phyloP scores from a whole-genome alignment of 2,888 invertebrate species.

The Pyrrhosoma nymphula region DNA sequence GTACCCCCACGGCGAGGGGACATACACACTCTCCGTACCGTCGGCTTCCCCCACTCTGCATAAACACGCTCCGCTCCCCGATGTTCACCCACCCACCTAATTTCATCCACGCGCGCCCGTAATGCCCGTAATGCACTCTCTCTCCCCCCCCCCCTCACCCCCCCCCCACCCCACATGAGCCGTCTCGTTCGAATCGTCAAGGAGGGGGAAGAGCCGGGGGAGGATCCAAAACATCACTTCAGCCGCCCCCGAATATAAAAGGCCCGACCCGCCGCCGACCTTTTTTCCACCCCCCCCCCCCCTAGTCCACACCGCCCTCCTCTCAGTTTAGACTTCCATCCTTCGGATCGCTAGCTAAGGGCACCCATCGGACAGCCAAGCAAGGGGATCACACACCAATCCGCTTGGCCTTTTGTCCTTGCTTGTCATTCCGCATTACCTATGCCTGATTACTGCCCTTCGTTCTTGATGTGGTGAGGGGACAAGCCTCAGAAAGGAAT shows the following conservation, averaged over 20 bases:
- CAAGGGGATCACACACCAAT: not conserved
- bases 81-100: conserved; percentile 15
- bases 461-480: too few species aligned
- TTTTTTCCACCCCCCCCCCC: not conserved
- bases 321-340: too few species aligned
- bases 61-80: not conserved
- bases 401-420: not conserved
- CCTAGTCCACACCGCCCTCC: not conserved
- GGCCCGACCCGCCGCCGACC: not conserved
- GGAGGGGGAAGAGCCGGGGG: not conserved
- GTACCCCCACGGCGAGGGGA: not conserved
- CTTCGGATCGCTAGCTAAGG: not conserved
- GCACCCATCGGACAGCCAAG: not conserved
- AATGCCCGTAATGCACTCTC: not conserved
- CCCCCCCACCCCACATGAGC: not conserved
- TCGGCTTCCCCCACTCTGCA: not conserved
- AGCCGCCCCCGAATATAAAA: conserved; percentile 6
- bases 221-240: conserved; percentile 16
- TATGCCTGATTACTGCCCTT: too few species aligned
- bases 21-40: not conserved
- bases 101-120: conserved; percentile 30
- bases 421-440: not conserved
- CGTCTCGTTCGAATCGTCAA: not conserved
- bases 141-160: not conserved
- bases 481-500: too few species aligned